A percentile compares a stretch with the other conserved stretches of the same genome.
These are phyloP conservation scores for Drosophila subquinaria DNA, from an alignment of 2,888 invertebrate genomes.

Conservation along the genomic window DNA sequence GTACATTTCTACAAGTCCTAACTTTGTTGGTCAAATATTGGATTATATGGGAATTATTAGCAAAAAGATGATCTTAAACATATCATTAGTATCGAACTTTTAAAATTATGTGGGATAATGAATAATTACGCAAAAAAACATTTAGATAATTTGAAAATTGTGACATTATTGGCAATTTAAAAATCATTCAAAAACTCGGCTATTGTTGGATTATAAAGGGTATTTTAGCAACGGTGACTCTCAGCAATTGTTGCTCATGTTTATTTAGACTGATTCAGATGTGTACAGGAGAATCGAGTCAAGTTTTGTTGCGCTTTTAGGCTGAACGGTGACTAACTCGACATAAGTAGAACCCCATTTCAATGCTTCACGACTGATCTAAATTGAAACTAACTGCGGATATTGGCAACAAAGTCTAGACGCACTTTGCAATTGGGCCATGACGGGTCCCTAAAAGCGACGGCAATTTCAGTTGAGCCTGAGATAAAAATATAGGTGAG, in stretches of 20 bases:
- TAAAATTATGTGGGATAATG: too few species aligned
- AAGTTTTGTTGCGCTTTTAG: constrained; percentile 12
- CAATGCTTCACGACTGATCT: constrained; percentile 45
- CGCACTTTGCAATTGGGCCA: not conserved
- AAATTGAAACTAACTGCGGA: constrained; percentile 3
- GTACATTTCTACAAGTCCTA: not conserved
- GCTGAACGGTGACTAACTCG: constrained; percentile 46
- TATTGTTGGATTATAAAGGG: constrained; percentile 9
- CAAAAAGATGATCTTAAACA: too few species aligned
- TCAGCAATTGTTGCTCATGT: not conserved
- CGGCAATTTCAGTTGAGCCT: not conserved
- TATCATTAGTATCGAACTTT: too few species aligned
- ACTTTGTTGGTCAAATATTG: too few species aligned
- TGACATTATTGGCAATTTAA: too few species aligned
- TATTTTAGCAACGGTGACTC: constrained; percentile 8
- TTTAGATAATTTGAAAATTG: too few species aligned
- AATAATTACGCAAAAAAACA: too few species aligned
- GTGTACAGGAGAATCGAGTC: constrained; percentile 18
- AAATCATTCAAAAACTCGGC: too few species aligned
- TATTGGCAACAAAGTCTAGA: constrained; percentile 5
- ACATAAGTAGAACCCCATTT: constrained; percentile 20
- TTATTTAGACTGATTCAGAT: constrained; percentile 52
- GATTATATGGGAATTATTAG: too few species aligned
- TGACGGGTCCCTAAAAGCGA: not conserved
- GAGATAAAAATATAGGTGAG: not conserved